phyloP scores from a whole-genome alignment of 1,140 invertebrate species.

The Gonatopus flavifemur region DNA sequence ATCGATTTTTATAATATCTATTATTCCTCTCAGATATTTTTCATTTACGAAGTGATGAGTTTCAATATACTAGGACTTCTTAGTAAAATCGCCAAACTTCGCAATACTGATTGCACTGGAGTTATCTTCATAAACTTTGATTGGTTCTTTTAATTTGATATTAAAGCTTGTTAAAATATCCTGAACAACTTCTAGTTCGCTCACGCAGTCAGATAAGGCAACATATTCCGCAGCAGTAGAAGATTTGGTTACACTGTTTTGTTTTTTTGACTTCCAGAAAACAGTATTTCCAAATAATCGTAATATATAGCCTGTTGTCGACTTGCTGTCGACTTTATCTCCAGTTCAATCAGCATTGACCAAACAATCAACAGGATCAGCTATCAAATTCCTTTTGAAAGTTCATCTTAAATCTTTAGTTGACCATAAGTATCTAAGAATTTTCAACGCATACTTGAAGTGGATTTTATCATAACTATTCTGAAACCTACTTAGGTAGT shows the following conservation, averaged over 20 bases:
- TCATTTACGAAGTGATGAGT: not conserved
- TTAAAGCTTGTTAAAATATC: not conserved
- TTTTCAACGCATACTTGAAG: not conserved
- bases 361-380: not conserved
- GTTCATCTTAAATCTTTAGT: not conserved
- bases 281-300: not conserved
- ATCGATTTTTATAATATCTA: not conserved
- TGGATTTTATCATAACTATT: not conserved
- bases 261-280: not conserved
- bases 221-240: not conserved
- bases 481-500: not conserved
- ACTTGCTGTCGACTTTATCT: slow-evolving; percentile 2
- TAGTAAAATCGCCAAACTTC: not conserved
- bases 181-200: not conserved
- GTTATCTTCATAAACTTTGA: not conserved
- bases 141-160: not conserved
- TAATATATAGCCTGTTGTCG: not conserved
- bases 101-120: not conserved
- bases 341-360: slow-evolving; percentile 3
- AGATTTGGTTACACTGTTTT: not conserved
- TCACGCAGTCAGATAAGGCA: not conserved
- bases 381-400: too few species aligned
- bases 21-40: not conserved
- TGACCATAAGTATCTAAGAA: not conserved
- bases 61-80: not conserved